Conservation (phyloP, 2,113 vertebrate genomes). For the Lonchura striata region DNA sequence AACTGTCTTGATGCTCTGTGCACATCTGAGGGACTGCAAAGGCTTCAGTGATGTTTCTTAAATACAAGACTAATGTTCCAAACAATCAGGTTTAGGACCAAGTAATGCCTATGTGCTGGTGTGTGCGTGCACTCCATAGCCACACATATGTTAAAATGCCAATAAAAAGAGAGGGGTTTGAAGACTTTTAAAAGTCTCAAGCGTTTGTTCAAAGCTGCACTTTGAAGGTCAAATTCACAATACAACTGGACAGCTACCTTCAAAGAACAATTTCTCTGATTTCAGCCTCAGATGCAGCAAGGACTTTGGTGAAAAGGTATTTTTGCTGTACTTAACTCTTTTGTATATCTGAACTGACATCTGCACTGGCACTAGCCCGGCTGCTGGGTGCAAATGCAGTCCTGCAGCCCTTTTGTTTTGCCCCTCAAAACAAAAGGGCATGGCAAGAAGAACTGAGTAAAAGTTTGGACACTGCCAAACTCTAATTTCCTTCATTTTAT, state of each 20-base stretch:
- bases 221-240: background rate
- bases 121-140: accelerated
- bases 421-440: background rate
- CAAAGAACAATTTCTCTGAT: background rate
- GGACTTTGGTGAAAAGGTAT: background rate
- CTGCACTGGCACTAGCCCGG: background rate
- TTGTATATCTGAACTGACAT: background rate
- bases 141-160: background rate
- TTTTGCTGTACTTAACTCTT: background rate
- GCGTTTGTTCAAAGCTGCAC: background rate
- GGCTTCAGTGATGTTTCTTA: background rate
- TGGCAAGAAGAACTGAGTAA: background rate
- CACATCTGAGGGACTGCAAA: background rate
- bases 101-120: background rate
- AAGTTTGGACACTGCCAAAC: background rate
- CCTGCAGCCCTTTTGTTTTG: background rate
- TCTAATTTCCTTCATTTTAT: background rate
- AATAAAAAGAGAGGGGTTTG: background rate
- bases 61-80: background rate
- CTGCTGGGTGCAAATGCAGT: background rate
- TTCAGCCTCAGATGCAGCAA: background rate
- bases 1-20: accelerated
- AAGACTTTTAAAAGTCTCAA: background rate
- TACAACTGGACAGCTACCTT: background rate
- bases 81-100: background rate